A percentile compares a stretch with the other conserved stretches of the same genome.
phyloP scores from a whole-genome alignment of 2,113 vertebrate species.

The Sebastes schlegelii region DNA sequence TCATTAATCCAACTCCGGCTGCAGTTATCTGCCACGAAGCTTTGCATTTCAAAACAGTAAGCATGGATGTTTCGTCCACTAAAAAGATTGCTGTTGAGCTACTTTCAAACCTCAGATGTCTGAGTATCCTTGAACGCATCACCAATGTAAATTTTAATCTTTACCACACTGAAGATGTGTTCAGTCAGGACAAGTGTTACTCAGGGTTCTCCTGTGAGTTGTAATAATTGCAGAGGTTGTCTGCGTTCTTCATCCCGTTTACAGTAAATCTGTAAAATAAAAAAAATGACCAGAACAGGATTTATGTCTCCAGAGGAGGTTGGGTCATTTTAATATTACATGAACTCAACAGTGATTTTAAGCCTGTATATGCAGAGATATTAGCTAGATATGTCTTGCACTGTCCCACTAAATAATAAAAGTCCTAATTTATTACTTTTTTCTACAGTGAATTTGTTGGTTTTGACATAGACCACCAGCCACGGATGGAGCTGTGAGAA shows the following conservation, averaged over 20 bases:
- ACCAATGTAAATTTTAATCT: not conserved
- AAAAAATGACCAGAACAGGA: slow-evolving; percentile 4
- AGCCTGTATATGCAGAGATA: not conserved
- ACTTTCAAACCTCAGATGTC: not conserved
- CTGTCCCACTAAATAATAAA: not conserved
- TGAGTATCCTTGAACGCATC: not conserved
- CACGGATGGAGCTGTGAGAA: not conserved
- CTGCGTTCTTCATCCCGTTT: not conserved
- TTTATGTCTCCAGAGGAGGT: not conserved
- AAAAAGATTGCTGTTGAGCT: not conserved
- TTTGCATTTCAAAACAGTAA: not conserved
- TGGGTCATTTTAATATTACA: slow-evolving; percentile 20
- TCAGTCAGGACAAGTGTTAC: slow-evolving; percentile 1
- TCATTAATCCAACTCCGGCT: slow-evolving; percentile 45
- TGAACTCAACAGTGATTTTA: not conserved
- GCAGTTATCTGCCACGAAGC: not conserved
- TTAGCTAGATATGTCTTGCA: not conserved
- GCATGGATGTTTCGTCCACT: not conserved
- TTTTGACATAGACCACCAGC: not conserved
- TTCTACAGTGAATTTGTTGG: not conserved
- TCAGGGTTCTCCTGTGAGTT: slow-evolving; percentile 20
- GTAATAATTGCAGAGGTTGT: slow-evolving; percentile 28
- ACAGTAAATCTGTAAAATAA: slow-evolving; percentile 20
- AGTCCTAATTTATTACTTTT: slow-evolving; percentile 10
- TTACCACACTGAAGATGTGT: slow-evolving; percentile 22